These are phyloP conservation scores for Otus sunia DNA, from an alignment of 2,113 vertebrate genomes.

Conservation along the genomic window DNA sequence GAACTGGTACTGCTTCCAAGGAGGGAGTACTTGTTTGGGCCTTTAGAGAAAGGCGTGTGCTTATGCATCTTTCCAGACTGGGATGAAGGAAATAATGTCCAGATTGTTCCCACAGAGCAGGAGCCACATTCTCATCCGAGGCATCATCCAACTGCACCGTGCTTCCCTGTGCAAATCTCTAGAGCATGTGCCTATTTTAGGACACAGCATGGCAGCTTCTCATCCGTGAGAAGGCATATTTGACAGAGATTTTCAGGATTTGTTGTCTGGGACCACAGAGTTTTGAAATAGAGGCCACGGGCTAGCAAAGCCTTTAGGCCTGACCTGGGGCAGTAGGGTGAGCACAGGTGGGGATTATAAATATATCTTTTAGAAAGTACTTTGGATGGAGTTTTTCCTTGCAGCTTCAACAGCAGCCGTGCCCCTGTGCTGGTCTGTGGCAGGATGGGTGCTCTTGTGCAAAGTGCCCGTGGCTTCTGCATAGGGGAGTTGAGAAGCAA, in stretches of 20 bases:
- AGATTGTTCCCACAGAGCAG: accelerated
- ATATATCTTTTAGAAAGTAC: background rate
- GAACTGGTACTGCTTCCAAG: background rate
- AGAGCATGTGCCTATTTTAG: background rate
- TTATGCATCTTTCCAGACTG: background rate
- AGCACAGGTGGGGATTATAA: accelerated
- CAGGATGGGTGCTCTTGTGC: background rate
- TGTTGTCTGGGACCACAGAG: background rate
- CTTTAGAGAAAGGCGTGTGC: background rate
- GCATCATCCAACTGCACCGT: accelerated
- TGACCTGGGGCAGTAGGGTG: background rate
- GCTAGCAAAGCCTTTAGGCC: background rate
- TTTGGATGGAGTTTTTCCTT: background rate
- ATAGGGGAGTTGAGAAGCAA: background rate
- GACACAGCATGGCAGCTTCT: background rate
- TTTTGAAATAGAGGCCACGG: background rate
- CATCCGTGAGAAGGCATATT: background rate
- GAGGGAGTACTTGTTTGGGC: background rate
- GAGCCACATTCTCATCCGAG: background rate
- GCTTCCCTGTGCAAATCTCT: background rate
- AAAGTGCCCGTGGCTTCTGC: background rate
- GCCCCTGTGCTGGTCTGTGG: background rate
- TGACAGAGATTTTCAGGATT: background rate
- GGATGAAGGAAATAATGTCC: background rate
- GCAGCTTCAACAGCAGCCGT: background rate